phyloP scores from a whole-genome alignment of 30 jellyfish, hydroid and myxozoan species.

The Phacellophora camtschatica region DNA sequence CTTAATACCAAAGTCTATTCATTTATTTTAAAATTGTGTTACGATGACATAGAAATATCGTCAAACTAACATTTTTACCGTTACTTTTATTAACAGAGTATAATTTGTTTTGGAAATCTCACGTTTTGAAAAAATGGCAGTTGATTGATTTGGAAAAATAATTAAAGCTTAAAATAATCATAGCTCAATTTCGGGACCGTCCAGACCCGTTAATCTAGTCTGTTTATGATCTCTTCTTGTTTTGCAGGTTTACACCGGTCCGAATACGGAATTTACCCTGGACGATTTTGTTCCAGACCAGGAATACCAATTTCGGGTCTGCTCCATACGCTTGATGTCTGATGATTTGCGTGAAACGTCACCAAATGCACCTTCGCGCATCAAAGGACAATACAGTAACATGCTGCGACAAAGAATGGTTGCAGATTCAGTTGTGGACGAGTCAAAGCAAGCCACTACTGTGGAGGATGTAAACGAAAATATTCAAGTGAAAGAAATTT shows the following conservation, averaged over 20 bases:
- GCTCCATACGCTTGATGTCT: slow-evolving; percentile 75
- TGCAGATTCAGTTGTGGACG: slow-evolving; percentile 45
- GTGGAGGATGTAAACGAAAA: slow-evolving; percentile 22
- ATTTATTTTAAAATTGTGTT: too few species aligned
- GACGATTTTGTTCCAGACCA: slow-evolving; percentile 71
- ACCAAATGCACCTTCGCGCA: slow-evolving; percentile 64
- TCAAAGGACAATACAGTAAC: slow-evolving; percentile 80
- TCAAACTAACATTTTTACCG: too few species aligned
- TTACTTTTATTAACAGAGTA: too few species aligned
- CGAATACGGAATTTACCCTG: slow-evolving; percentile 24
- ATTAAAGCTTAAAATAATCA: too few species aligned
- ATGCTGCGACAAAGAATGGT: slow-evolving; percentile 61
- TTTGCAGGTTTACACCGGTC: slow-evolving; percentile 83
- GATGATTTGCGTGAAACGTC: slow-evolving; percentile 46
- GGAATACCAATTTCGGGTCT: slow-evolving; percentile 68
- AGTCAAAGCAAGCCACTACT: slow-evolving; percentile 11
- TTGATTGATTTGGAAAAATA: too few species aligned
- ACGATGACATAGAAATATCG: too few species aligned
- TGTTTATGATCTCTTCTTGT: not conserved
- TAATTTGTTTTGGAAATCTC: too few species aligned
- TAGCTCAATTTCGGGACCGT: too few species aligned
- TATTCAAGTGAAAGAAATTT: slow-evolving; percentile 11
- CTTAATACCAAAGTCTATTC: too few species aligned
- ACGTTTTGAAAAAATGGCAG: too few species aligned
- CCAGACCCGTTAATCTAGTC: too few species aligned